A percentile compares a stretch with the other conserved stretches of the same genome.
Evolutionary conservation across 2,888 invertebrate genomes (phyloP).

Genomic region (Cetonia aurata): DNA sequence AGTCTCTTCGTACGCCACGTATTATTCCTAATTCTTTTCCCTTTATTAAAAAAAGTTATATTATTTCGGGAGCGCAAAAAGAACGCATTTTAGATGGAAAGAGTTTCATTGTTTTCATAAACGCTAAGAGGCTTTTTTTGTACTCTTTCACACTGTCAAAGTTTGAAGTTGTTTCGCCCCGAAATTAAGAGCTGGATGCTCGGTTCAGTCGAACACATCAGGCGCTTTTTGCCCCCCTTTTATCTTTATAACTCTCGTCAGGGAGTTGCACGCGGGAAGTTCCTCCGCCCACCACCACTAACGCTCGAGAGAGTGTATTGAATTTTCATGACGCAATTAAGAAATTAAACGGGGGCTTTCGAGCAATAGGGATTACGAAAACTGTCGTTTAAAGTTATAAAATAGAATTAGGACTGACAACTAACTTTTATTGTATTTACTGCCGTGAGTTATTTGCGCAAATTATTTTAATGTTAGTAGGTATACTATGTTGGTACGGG

Average conservation of each 20-base stretch:
- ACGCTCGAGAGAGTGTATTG: not conserved
- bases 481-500: too few species aligned
- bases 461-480: too few species aligned
- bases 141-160: slow-evolving; percentile 1
- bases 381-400: not conserved
- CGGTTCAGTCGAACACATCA: slow-evolving; percentile 1
- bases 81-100: too few species aligned
- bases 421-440: too few species aligned
- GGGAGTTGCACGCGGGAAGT: not conserved
- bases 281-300: not conserved
- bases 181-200: not conserved
- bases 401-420: not conserved
- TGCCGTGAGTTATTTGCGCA: too few species aligned
- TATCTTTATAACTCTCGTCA: slow-evolving; percentile 6
- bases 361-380: not conserved
- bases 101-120: not conserved
- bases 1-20: not conserved
- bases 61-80: too few species aligned
- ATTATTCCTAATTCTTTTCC: too few species aligned
- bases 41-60: too few species aligned
- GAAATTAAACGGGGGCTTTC: not conserved
- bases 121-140: slow-evolving; percentile 1
- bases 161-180: slow-evolving; percentile 16
- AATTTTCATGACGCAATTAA: slow-evolving; percentile 14
- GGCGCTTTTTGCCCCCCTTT: slow-evolving; percentile 9